Percentiles rank a stretch among this genome's conserved stretches.
Conservation (phyloP, 2,797 vertebrate genomes). For the Enteromius fasciolatus region DNA sequence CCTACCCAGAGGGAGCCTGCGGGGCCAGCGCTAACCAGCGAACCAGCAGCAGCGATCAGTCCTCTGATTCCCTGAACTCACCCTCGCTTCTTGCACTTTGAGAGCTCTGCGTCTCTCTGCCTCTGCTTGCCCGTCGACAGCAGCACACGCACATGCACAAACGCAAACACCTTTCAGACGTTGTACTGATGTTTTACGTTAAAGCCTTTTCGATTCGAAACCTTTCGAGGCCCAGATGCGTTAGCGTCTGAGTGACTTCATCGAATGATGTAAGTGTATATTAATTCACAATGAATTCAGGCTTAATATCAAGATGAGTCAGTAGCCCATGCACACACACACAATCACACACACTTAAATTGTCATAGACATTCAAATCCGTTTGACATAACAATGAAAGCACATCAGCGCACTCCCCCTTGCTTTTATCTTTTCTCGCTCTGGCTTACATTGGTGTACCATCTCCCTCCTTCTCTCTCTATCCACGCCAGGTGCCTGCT, state of each 20-base stretch:
- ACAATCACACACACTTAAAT: constrained; percentile 22
- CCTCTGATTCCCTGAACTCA: constrained; percentile 96
- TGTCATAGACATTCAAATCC: constrained; percentile 16
- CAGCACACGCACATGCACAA: background rate
- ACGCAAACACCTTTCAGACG: background rate
- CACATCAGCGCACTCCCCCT: constrained; percentile 69
- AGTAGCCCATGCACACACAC: constrained; percentile 41
- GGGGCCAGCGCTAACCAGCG: constrained; percentile 91
- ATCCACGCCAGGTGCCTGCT: constrained; percentile 60
- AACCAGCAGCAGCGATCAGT: constrained; percentile 97
- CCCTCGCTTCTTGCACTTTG: constrained; percentile 96
- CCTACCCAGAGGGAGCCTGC: constrained; percentile 98
- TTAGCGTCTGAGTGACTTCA: constrained; percentile 51
- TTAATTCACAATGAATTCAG: constrained; percentile 51
- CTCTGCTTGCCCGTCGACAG: constrained; percentile 29
- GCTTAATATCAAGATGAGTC: constrained; percentile 44
- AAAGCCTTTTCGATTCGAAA: constrained; percentile 21
- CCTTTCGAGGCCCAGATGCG: constrained; percentile 40
- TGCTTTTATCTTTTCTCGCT: constrained; percentile 67
- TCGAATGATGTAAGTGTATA: constrained; percentile 42
- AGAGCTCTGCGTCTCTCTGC: constrained; percentile 70
- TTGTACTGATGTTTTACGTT: constrained; percentile 21
- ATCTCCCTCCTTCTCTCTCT: constrained; percentile 60
- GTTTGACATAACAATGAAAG: constrained; percentile 50
- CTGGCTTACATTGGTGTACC: constrained; percentile 71